Base-by-base conservation (phyloP, 2,797 vertebrate species). In the Oryzias sinensis region DNA sequence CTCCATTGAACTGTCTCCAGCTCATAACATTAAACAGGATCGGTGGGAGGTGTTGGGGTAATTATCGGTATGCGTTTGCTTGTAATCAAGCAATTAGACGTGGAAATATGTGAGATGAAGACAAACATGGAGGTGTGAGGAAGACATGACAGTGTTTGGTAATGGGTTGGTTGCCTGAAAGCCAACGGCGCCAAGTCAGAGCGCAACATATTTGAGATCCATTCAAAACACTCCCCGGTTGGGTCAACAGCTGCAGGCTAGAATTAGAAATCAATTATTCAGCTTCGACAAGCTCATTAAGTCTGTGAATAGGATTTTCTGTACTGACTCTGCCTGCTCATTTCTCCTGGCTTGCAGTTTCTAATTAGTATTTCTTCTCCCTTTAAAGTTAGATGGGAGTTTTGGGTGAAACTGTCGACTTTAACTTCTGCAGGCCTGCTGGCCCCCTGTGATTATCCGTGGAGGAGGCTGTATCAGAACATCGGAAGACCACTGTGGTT, bases 181-280 rank as follows among this genome's bases (percentile, higher is more conserved):
- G 76, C 66, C 70, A 66, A 66, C 65, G 45, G 68, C 82, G 85
- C 82, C 85, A 79, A 82, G 78, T 77, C 68, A 56, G 77, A 85
- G 80, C 59, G 62, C 87, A 87, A 83, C 81, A 87, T 87, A 89
- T 84, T 89, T 88, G 84, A 77, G 70, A 72, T 82, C 78, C 79
- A 84, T 89, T 87, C 79, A 88, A 79, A 89, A 88, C 82, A 75
- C 82, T 87, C 86, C 74, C 75, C 76, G 80, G 78, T 87, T 87
- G 81, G 86, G 87, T 89, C 88, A 90, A 90, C 88, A 90, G 87
- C 87, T 88, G 87, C 88, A 84, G 85, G 83, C 87, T 89, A 84
- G 87, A 89, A 91, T 91, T 89, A 89, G 86, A 91, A 91, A 90
- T 91, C 87, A 90, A 90, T 91, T 89, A 89, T 90, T 91, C 88